A percentile compares a stretch with the other conserved stretches of the same genome.
Conservation (phyloP, 2,113 vertebrate species). For the rabbit (Oryctolagus cuniculus) region DNA sequence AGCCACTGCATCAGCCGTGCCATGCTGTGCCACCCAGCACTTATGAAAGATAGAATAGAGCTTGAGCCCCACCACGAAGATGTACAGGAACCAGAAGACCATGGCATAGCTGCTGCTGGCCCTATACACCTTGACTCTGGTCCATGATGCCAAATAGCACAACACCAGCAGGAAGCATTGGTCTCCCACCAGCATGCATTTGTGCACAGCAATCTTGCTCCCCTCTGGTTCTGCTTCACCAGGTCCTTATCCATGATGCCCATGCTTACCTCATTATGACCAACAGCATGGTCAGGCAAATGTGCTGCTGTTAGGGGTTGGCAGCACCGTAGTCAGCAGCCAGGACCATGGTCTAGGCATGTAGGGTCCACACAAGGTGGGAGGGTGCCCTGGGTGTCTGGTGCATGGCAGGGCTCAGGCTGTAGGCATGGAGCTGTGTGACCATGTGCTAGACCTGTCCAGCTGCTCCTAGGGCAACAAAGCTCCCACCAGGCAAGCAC, state of each 20-base stretch:
- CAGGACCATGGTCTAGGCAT: neutral
- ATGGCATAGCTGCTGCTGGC: slow-evolving; percentile 96
- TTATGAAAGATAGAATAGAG: slow-evolving; percentile 99
- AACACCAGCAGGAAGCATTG: slow-evolving; percentile 98
- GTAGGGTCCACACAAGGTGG: no score
- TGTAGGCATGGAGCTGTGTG: no score
- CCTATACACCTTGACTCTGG: slow-evolving; percentile 97
- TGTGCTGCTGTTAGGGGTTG: slow-evolving; percentile 97
- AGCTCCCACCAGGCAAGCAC: no score
- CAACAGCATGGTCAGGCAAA: slow-evolving; percentile 98
- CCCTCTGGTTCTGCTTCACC: slow-evolving; percentile 99
- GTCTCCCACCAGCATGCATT: slow-evolving; percentile 97
- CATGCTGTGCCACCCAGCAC: slow-evolving; percentile 94
- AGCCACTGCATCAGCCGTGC: slow-evolving; percentile 92
- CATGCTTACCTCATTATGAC: slow-evolving; percentile 97
- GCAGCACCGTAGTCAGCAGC: slow-evolving; percentile 96
- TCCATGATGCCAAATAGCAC: slow-evolving; percentile 98
- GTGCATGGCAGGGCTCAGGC: no score
- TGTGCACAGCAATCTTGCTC: slow-evolving; percentile 98
- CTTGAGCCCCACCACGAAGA: slow-evolving; percentile 99
- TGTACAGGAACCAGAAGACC: slow-evolving; percentile 84
- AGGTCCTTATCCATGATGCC: slow-evolving; percentile 99
- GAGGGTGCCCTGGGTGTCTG: no score
- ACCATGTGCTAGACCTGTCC: no score
- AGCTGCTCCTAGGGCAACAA: no score